Base-by-base conservation (phyloP, 2,113 vertebrate genomes). In the Apodemus sylvaticus region DNA sequence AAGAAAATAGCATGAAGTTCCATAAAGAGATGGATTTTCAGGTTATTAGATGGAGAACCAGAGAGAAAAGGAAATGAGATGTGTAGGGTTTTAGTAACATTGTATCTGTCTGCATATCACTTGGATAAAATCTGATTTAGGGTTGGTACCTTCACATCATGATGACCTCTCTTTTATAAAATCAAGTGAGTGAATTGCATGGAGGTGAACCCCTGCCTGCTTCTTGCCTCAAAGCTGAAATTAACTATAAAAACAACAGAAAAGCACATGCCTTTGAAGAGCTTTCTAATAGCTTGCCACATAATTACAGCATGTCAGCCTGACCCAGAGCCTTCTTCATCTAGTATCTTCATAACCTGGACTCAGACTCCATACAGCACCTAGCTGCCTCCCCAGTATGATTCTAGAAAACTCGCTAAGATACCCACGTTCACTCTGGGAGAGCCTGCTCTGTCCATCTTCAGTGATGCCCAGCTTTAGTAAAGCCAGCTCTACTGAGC, bases 1-100 rank as follows among this genome's bases (percentile, higher is more conserved):
- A 96, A 96, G 97, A 97, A 97, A 97, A 97, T 96, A 97, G 92
- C 91, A 83, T 94, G 90, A 97, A 97, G 96, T 94, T 96, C 97
- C 93, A 95, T 97, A 96, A 96, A 98, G 86, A 96, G 94, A 97
- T 93, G 86, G 90, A 95, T 97, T 97, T 97, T 96, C 71, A 89
- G 85, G 86, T 96, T 97, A 93, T 97, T 96, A 96, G 89, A 89
- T 91, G 79, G 92, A 94, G 86, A 55, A 45, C 86, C 86, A 93
- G 95, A 94, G 77, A 86, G 94, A 95, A 96, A 96, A 96, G 96
- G 95, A 95, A 97, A 98, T 96, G 94, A 95, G 90, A 97, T 96
- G 92, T 96, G 90, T 76, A 94, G 83, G 78, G 89, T 89, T 93
- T 90, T 91, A 71, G 95, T 91, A 95, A 94, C 64, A 89, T 66